Evolutionary conservation across 2,888 invertebrate genomes (phyloP).

Genomic region (Sepiola atlantica): DNA sequence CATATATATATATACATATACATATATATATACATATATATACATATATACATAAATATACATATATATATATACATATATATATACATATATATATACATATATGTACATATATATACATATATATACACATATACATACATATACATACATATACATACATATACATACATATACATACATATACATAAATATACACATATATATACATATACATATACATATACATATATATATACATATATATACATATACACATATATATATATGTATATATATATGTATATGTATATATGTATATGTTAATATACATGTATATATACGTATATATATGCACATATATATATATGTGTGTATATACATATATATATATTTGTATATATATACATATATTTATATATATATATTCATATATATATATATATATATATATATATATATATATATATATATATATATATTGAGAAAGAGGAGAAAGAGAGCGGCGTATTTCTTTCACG

Average conservation of each 20-base stretch:
- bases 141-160: not conserved
- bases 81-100: not conserved
- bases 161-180: not conserved
- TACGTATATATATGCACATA: no score
- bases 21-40: not conserved
- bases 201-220: not conserved
- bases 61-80: not conserved
- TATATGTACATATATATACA: not conserved
- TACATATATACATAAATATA: not conserved
- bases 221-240: no score
- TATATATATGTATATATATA: constrained; percentile 32
- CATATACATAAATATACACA: not conserved
- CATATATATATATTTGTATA: no score
- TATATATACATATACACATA: no score
- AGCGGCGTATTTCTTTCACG: no score
- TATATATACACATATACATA: not conserved
- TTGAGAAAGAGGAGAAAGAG: no score
- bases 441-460: no score
- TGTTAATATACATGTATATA: no score
- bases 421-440: no score
- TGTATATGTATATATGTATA: not conserved
- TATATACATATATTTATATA: no score
- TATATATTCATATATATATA: no score
- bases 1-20: not conserved
- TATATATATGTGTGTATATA: no score